Base-by-base conservation (phyloP, 1,140 invertebrate species). In the Aphelinus certus region DNA sequence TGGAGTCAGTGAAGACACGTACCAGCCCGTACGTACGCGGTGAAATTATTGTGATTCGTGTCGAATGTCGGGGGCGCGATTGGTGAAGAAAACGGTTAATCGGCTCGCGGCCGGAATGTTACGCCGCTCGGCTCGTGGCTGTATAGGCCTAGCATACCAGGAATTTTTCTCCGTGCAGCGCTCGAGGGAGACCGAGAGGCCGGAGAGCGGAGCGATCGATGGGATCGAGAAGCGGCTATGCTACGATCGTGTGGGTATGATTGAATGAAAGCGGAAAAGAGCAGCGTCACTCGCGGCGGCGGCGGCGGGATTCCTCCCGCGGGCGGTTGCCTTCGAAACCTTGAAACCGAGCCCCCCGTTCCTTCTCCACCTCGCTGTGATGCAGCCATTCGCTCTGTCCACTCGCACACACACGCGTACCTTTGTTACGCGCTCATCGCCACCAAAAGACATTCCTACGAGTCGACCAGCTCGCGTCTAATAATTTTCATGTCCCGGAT, bases 341-440 rank as follows among this genome's bases (percentile, higher is more conserved):
- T 74, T 74, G 65, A 74, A 53, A 68, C 5, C n/a, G 72, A 68
- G 65, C 72, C 72, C 65, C 42, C 60, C 60, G 60, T 69, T 69
- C 57, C 55, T 26, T 47, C 47, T 26, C 46, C 47, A 3, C 1
- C 42, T 68, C 42, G 48, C 49, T 53, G 4, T 53, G 51, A 6
- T 53, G 51, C 51, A 53, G 26, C 26, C 26, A 26, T 26, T 26
- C 26, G 26, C 26, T 26, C 26, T 26, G 26, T 26, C 26, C 26
- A 26, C 26, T 26, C 26, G 26, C 26, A 26, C 26, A 26, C 62
- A 6, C 62, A 49, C 45, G n/a, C 48, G 43, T 2, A 1, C n/a
- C 10, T 55, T 55, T 42, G 53, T 26, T 26, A 26, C 26, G 26
- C 26, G 26, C 26, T 26, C 26, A 26, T 26, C 26, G 26, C 26